Evolutionary conservation across 2,113 vertebrate species (phyloP).

Genomic region (Phyllostomus discolor): DNA sequence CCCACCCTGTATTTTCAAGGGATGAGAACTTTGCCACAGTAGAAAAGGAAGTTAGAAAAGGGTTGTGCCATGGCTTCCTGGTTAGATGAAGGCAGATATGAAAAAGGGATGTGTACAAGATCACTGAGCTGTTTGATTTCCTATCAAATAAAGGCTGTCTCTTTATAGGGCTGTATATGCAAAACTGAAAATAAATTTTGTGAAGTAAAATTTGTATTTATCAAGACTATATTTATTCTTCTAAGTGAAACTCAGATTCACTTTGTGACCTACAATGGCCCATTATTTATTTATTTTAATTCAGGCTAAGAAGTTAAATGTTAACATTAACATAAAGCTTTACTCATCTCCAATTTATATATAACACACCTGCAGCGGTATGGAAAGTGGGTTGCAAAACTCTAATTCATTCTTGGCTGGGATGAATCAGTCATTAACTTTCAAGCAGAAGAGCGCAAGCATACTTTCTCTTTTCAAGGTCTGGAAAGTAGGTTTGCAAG

Average conservation of each 20-base stretch:
- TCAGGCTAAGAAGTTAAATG: background rate
- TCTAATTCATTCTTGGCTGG: background rate
- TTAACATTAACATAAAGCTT: background rate
- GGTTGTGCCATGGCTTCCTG: background rate
- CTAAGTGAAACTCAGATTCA: background rate
- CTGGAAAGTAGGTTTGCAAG: slow-evolving; percentile 36
- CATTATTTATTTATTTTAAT: slow-evolving; percentile 25
- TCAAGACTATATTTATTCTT: background rate
- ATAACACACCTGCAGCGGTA: background rate
- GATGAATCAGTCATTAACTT: slow-evolving; percentile 36
- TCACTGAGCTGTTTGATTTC: background rate
- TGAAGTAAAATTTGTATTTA: background rate
- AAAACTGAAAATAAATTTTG: background rate
- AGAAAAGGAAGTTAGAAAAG: background rate
- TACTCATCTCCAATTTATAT: background rate
- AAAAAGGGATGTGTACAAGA: background rate
- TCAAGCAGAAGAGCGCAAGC: background rate
- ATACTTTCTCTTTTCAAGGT: slow-evolving; percentile 43
- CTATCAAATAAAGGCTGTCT: background rate
- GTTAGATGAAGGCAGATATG: background rate
- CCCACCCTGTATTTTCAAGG: background rate
- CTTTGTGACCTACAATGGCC: background rate
- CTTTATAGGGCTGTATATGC: background rate
- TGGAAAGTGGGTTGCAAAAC: background rate
- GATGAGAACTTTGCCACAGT: background rate